Evolutionary conservation across 2,797 vertebrate genomes (phyloP).

Genomic region (Agapornis canus): DNA sequence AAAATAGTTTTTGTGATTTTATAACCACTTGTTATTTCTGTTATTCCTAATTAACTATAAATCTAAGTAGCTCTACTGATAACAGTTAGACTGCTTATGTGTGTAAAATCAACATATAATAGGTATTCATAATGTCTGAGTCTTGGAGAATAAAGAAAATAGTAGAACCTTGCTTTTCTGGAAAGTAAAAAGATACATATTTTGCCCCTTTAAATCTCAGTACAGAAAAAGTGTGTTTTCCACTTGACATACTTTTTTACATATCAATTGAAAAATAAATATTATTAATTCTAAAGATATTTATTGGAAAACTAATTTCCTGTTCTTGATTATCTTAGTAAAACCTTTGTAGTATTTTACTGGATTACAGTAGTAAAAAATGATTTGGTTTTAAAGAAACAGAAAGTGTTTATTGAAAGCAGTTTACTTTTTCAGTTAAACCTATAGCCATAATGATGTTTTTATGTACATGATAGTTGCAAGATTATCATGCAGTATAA

Average conservation of each 20-base stretch:
- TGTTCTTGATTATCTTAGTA: neutral
- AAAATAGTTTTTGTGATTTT: neutral
- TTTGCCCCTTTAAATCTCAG: neutral
- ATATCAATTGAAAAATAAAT: neutral
- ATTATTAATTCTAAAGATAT: neutral
- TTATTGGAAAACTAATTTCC: neutral
- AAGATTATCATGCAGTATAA: neutral
- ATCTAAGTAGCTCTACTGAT: neutral
- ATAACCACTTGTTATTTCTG: neutral
- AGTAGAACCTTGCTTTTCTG: neutral
- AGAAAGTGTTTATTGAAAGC: neutral
- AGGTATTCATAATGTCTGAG: neutral
- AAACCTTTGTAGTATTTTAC: neutral
- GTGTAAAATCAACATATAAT: neutral
- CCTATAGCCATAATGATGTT: neutral
- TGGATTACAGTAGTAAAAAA: neutral
- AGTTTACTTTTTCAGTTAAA: neutral
- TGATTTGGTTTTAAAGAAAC: neutral
- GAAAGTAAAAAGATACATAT: neutral
- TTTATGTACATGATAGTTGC: neutral
- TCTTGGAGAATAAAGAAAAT: neutral
- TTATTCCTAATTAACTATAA: neutral
- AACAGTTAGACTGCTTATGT: neutral
- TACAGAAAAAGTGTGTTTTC: neutral
- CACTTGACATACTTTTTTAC: neutral